Percentiles rank a stretch among this genome's conserved stretches.
Evolutionary conservation across 1,140 invertebrate genomes (phyloP).

Genomic region (Homalodisca vitripennis): DNA sequence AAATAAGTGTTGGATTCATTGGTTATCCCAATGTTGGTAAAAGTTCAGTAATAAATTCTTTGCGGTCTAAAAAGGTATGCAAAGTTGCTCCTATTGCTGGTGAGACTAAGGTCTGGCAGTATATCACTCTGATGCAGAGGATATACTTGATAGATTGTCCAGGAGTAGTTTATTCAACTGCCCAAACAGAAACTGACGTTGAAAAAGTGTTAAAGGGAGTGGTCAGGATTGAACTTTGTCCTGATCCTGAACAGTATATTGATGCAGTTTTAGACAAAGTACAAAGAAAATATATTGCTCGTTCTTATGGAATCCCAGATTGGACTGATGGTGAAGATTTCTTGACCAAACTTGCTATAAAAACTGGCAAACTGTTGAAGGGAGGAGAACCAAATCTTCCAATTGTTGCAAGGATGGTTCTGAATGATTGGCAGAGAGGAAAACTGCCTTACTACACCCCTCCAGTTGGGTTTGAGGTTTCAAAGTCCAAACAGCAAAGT

Average conservation of each 20-base stretch:
- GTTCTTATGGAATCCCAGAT: slow-evolving; percentile 85
- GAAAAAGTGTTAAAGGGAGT: slow-evolving; percentile 96
- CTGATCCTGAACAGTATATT: slow-evolving; percentile 95
- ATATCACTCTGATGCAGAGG: slow-evolving; percentile 95
- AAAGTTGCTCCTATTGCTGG: slow-evolving; percentile 99
- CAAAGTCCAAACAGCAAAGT: slow-evolving; percentile 43
- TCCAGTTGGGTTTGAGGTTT: slow-evolving; percentile 74
- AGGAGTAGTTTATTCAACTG: slow-evolving; percentile 94
- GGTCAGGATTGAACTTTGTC: slow-evolving; percentile 93
- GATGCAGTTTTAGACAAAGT: slow-evolving; percentile 83
- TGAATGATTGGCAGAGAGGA: slow-evolving; percentile 99
- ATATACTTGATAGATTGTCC: slow-evolving; percentile 99
- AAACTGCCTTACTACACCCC: slow-evolving; percentile 93
- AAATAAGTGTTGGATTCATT: slow-evolving; percentile 99
- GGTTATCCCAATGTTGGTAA: slow-evolving; percentile 99
- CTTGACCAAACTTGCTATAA: slow-evolving; percentile 84
- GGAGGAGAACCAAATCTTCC: slow-evolving; percentile 93
- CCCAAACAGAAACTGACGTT: slow-evolving; percentile 87
- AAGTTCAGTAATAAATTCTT: slow-evolving; percentile 96
- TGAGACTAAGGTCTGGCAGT: slow-evolving; percentile 99
- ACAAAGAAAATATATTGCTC: slow-evolving; percentile 83
- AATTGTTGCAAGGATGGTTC: slow-evolving; percentile 88
- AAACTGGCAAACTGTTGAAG: slow-evolving; percentile 89
- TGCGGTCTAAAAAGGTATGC: slow-evolving; percentile 93
- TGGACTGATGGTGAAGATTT: slow-evolving; percentile 87